These are phyloP conservation scores for Drosophila tanythrix DNA, from an alignment of 2,888 invertebrate species.

Conservation along the genomic window DNA sequence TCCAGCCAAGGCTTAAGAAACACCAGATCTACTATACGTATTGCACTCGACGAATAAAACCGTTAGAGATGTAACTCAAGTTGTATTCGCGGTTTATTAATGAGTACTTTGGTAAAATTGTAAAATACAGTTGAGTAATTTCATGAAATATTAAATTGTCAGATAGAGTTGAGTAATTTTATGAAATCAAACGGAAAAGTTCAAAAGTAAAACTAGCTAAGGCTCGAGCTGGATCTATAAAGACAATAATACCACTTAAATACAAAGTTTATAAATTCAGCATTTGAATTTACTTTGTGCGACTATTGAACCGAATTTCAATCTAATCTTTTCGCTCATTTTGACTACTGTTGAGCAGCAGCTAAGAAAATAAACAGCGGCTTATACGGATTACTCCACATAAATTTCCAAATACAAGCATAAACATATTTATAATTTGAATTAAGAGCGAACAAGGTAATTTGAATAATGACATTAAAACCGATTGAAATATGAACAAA, in stretches of 20 bases:
- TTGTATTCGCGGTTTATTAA: not conserved
- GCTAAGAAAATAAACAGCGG: not conserved
- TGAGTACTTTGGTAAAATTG: not conserved
- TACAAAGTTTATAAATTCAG: not conserved
- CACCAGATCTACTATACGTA: conserved; percentile 2
- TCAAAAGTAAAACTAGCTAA: not conserved
- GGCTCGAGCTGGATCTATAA: not conserved
- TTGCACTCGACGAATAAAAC: not conserved
- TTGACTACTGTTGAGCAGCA: not conserved
- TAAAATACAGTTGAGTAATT: not conserved
- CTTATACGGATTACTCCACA: not conserved
- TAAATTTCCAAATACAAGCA: not conserved
- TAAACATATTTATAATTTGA: conserved; percentile 16
- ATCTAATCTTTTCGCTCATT: not conserved
- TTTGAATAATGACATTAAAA: conserved; percentile 40
- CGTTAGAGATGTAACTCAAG: not conserved
- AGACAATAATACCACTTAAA: not conserved
- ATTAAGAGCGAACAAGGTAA: conserved; percentile 29
- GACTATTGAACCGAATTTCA: not conserved
- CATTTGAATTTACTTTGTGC: not conserved
- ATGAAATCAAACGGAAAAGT: not conserved
- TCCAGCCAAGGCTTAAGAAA: not conserved
- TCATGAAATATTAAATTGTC: not conserved
- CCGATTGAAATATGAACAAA: conserved; percentile 28
- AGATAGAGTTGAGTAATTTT: not conserved